These are phyloP conservation scores for Trypoxylon attenuatum DNA, from an alignment of 2,888 invertebrate genomes.

Conservation along the genomic window DNA sequence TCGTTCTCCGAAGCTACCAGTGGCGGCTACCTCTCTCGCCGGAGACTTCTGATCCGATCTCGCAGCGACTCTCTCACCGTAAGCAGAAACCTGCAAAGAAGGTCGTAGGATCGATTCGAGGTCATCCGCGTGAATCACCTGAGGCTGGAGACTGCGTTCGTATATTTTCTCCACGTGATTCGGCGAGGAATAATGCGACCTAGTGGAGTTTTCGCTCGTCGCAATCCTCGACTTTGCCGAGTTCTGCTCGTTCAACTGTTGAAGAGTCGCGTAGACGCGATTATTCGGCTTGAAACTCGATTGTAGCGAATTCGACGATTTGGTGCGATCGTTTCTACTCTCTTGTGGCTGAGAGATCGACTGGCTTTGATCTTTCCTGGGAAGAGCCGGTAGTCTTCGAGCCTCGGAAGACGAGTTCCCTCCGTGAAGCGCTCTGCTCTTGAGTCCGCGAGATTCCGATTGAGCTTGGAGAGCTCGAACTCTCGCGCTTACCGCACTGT, in stretches of 20 bases:
- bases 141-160: constrained; percentile 61
- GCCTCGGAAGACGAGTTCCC: constrained; percentile 35
- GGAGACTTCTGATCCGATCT: constrained; percentile 33
- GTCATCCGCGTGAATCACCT: constrained; percentile 65
- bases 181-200: constrained; percentile 51
- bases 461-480: constrained; percentile 51
- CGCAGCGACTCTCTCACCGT: constrained; percentile 50
- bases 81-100: constrained; percentile 57
- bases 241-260: constrained; percentile 52
- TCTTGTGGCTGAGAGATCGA: constrained; percentile 45
- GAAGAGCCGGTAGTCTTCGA: constrained; percentile 55
- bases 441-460: constrained; percentile 39
- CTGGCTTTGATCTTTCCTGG: constrained; percentile 39
- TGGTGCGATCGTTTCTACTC: constrained; percentile 26
- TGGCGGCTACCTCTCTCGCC: constrained; percentile 21
- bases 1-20: not conserved
- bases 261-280: constrained; percentile 49
- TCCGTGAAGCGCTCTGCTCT: constrained; percentile 29
- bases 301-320: constrained; percentile 21
- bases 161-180: constrained; percentile 66
- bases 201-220: constrained; percentile 31
- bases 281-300: constrained; percentile 65
- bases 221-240: constrained; percentile 26
- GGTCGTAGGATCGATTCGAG: constrained; percentile 63
- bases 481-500: constrained; percentile 53